Percentiles rank a stretch among this genome's conserved stretches.
Evolutionary conservation across 2,113 vertebrate genomes (phyloP).

Genomic region (Cyanistes caeruleus): DNA sequence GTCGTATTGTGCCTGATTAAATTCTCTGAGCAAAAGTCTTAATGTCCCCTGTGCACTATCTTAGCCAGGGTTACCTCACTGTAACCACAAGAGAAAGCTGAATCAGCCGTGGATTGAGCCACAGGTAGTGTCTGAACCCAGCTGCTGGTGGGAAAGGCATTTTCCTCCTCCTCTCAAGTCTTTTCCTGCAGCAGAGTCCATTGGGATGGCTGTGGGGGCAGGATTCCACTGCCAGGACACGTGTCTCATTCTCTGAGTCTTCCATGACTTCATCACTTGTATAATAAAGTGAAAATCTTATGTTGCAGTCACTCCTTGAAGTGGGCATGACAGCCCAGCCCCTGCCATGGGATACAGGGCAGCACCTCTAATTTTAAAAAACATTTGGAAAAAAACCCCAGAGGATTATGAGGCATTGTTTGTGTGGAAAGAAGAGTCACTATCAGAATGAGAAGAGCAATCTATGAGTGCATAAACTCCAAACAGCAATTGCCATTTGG

Average conservation of each 20-base stretch:
- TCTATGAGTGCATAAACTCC: neutral
- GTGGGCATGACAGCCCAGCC: neutral
- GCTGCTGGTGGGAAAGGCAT: conserved; percentile 16
- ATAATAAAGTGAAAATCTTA: neutral
- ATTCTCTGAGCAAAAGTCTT: neutral
- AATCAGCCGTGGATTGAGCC: neutral
- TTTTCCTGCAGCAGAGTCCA: neutral
- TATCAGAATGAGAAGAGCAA: neutral
- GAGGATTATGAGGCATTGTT: neutral
- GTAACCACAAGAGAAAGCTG: conserved; percentile 14
- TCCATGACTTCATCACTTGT: neutral
- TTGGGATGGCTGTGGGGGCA: neutral
- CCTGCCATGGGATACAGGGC: neutral
- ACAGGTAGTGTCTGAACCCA: conserved; percentile 47
- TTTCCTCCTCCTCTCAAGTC: neutral
- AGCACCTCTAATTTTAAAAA: neutral
- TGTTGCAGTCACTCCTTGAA: neutral
- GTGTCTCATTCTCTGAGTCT: neutral
- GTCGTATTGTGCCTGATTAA: neutral
- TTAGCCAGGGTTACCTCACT: conserved; percentile 21
- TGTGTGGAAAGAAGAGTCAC: neutral
- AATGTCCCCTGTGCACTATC: neutral
- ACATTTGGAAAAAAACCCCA: neutral
- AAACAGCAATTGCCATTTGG: neutral
- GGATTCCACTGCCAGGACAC: neutral